Base-by-base conservation (phyloP, 2,113 vertebrate genomes). In the Gorsachius goisagi region DNA sequence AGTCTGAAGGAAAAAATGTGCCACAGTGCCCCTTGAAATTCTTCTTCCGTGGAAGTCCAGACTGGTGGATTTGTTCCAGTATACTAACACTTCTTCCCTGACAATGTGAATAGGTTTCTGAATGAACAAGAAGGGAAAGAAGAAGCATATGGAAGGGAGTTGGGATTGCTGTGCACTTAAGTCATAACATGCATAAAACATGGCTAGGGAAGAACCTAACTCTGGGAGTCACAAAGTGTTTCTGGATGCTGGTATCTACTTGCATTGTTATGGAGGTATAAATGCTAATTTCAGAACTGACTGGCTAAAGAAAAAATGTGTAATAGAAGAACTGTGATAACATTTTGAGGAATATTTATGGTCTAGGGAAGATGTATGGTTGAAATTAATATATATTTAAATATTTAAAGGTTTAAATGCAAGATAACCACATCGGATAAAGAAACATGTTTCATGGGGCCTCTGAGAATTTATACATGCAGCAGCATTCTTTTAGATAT, bases 361-460 rank as follows among this genome's bases (percentile, higher is more conserved):
- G 47, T 90, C 27, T 78, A 77, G 64, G 93, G 59, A 76, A 71
- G 27, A 92, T 56, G 10, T 27, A 64, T 86, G 52, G 23, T 75
- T 95, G 73, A 92, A 84, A 96, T 86, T 75, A 90, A 87, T 92
- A 84, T 22, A 55, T 28, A 68, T 83, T 95, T 94, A 94, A 96
- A 90, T 87, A 96, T 96, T 94, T 93, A 96, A 78, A 78, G 8
- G 17, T 90, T 75, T 87, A 84, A 84, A 82, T 75, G 60, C 16
- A 62, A 17, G 11, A 81, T 90, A 90, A 62, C 69, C 83, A 73
- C 56, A 64, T 1, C 44, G 56, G 63, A 78, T 84, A 72, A 92
- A 79, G 76, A 86, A 92, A 84, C 63, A 68, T 33, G 21, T 89
- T 92, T 86, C 80, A 72, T 68, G 35, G 5, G 22, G 7, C 28